Evolutionary conservation across 2,113 vertebrate genomes (phyloP), one percentile per base, ranked within the genome.

Genomic region (Motacilla alba): DNA sequence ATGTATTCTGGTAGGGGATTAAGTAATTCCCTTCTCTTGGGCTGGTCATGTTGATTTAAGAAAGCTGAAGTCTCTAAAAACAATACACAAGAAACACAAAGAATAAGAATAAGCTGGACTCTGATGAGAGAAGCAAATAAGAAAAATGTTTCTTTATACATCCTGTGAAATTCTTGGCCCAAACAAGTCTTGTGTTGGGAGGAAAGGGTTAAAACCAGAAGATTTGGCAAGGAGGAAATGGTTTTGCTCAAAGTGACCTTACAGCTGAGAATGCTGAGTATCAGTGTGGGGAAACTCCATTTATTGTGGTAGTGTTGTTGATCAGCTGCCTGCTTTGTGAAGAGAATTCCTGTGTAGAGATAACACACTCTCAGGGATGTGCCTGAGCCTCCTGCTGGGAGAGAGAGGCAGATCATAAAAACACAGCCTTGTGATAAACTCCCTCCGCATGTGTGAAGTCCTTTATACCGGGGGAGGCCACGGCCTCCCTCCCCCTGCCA

Each of bases 61-160:
- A 70, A 84, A 82, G 56, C 66, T 89, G 72, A 93, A 83, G 69
- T 87, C 69, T 93, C 62, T 87, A 53, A 69, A 96, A 96, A 89
- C 74, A 94, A 79, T 83, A 58, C n/a, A 87, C 26, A 64, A 80
- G 66, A 78, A 91, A 70, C 66, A 92, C 72, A 88, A 87, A 95
- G 70, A 31, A 21, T 75, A 79, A 88, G 74, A 91, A 77, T 91
- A 85, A 93, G 37, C 23, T 27, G 49, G 41, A 43, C n/a, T 62
- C 43, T 69, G 13, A 24, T 28, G 75, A 87, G 69, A 92, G 46
- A 90, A 66, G 41, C 52, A 63, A 89, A 66, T 39, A 58, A 75
- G 39, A 74, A 77, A 91, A 85, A 78, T 47, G 7, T 78, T 53
- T 76, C n/a, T n/a, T 60, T 41, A 62, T 55, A 23, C 22, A 90